phyloP scores from a whole-genome alignment of 2,888 invertebrate genomes.

The Limnephilus marmoratus region DNA sequence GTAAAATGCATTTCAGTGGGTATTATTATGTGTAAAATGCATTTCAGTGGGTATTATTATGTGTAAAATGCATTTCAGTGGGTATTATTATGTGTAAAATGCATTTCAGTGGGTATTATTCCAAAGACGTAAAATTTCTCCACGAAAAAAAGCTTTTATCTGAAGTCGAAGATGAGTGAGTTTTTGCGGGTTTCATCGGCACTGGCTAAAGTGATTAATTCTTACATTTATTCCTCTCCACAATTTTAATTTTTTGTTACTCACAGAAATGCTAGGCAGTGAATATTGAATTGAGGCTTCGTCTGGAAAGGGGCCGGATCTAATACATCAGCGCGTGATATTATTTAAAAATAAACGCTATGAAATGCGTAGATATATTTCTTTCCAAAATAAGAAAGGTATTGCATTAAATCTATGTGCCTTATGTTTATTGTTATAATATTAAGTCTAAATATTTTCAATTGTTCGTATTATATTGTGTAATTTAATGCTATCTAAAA shows the following conservation, averaged over 20 bases:
- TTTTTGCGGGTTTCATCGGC: slow-evolving; percentile 17
- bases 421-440: no score
- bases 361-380: background rate
- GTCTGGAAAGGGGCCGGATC: background rate
- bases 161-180: background rate
- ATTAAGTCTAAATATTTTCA: no score
- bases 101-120: background rate
- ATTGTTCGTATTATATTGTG: no score
- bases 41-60: no score
- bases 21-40: no score
- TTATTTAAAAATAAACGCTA: background rate
- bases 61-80: no score
- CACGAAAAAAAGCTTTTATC: slow-evolving; percentile 17
- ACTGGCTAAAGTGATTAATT: slow-evolving; percentile 23
- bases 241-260: slow-evolving; percentile 17
- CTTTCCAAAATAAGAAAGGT: no score
- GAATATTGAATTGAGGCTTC: slow-evolving; percentile 24
- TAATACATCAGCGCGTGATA: background rate
- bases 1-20: no score
- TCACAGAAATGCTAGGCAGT: slow-evolving; percentile 8
- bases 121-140: background rate
- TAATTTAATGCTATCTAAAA: background rate
- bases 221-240: background rate
- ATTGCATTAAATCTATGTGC: no score
- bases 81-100: no score